Conservation (phyloP, 1,140 invertebrate species). For the Thrips palmi region DNA sequence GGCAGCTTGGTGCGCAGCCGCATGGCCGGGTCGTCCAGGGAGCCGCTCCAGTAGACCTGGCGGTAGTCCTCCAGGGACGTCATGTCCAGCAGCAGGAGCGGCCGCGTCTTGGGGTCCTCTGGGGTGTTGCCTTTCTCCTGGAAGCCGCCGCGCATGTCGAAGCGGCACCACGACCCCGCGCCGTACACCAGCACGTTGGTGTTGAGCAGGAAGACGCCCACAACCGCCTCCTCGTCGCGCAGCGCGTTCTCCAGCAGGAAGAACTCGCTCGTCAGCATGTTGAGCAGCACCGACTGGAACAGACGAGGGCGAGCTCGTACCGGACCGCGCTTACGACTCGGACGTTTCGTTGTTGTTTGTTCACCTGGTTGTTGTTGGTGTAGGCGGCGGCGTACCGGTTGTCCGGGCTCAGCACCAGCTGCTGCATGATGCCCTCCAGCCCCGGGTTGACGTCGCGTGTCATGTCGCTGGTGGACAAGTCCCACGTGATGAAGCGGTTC, state of each 20-base stretch:
- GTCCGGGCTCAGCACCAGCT: conserved; percentile 81
- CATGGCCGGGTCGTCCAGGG: conserved; percentile 51
- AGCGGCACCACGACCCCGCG: conserved; percentile 43
- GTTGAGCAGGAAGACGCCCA: conserved; percentile 56
- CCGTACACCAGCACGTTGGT: conserved; percentile 51
- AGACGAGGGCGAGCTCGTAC: conserved; percentile 2
- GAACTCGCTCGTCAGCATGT: conserved; percentile 82
- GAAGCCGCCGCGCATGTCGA: conserved; percentile 47
- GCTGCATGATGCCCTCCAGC: conserved; percentile 89
- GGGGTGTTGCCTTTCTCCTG: conserved; percentile 24
- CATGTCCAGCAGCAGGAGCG: conserved; percentile 56
- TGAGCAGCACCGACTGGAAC: conserved; percentile 57
- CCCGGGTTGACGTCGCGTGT: conserved; percentile 80
- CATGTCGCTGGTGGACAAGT: conserved; percentile 83
- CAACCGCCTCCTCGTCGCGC: conserved; percentile 38
- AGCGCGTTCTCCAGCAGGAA: conserved; percentile 67
- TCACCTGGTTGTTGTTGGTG: conserved; percentile 87
- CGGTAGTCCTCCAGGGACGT: conserved; percentile 46
- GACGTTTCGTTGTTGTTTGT: background rate
- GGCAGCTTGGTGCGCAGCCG: conserved; percentile 39
- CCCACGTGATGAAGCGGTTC: conserved; percentile 94
- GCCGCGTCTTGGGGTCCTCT: conserved; percentile 40
- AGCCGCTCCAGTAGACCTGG: conserved; percentile 60
- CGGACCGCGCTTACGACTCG: background rate
- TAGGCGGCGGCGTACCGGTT: conserved; percentile 92